Percentiles rank a stretch among this genome's conserved stretches.
phyloP scores from a whole-genome alignment of 2,888 invertebrate species.

The Cotesia congregata region DNA sequence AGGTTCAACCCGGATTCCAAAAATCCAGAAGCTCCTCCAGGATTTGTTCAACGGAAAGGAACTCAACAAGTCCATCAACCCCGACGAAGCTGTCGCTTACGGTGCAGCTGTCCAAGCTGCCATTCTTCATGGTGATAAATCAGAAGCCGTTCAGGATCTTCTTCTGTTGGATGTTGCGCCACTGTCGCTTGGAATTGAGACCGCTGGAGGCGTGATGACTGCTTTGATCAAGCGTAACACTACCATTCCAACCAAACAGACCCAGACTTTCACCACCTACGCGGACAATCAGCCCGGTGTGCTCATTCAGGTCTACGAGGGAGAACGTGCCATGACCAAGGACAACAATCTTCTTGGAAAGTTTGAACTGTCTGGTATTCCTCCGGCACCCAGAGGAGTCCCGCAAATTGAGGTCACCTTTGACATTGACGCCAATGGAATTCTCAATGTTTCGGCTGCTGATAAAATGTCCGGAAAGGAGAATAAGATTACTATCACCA shows the following conservation, averaged over 20 bases:
- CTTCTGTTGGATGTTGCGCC: conserved; percentile 86
- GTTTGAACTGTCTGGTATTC: conserved; percentile 85
- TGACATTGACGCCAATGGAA: conserved; percentile 74
- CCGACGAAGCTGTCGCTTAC: conserved; percentile 81
- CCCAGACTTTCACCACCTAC: conserved; percentile 89
- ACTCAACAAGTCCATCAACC: conserved; percentile 80
- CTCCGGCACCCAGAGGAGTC: conserved; percentile 86
- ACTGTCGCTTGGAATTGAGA: conserved; percentile 85
- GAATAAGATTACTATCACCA: conserved; percentile 88
- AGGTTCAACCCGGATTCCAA: conserved; percentile 80
- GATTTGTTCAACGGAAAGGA: conserved; percentile 79
- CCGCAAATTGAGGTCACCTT: conserved; percentile 81
- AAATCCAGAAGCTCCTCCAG: conserved; percentile 80
- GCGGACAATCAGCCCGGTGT: conserved; percentile 94
- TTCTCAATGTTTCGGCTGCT: conserved; percentile 83
- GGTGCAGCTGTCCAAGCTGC: conserved; percentile 81
- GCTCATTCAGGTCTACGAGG: conserved; percentile 85
- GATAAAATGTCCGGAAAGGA: conserved; percentile 83
- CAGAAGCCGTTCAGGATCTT: conserved; percentile 78
- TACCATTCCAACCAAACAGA: conserved; percentile 84
- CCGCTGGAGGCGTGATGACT: conserved; percentile 88
- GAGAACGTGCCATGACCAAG: conserved; percentile 70
- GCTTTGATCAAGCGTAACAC: conserved; percentile 87
- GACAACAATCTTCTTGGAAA: conserved; percentile 90
- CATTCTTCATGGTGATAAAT: conserved; percentile 75